A percentile compares a stretch with the other conserved stretches of the same genome.
Evolutionary conservation across 2,888 invertebrate species (phyloP).

Genomic region (Malacosoma neustria): DNA sequence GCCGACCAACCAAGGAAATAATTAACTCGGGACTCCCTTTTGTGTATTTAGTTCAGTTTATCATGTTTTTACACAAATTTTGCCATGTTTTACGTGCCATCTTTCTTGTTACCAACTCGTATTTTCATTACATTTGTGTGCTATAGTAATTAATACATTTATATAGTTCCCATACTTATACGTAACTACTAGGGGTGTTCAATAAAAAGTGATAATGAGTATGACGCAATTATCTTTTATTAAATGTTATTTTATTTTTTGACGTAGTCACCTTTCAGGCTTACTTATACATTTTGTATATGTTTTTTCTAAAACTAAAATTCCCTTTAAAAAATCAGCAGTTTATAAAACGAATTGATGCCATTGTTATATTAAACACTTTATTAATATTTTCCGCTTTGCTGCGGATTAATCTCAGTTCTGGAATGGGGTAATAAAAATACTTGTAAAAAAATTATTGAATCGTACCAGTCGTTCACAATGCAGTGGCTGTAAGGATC

Average conservation of each 20-base stretch:
- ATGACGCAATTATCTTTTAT: too few species aligned
- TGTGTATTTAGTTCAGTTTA: not conserved
- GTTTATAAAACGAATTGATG: slow-evolving; percentile 13
- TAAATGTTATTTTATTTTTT: too few species aligned
- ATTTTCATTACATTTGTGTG: too few species aligned
- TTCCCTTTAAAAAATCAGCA: not conserved
- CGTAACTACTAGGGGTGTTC: too few species aligned
- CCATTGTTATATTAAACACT: slow-evolving; percentile 47
- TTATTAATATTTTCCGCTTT: slow-evolving; percentile 60
- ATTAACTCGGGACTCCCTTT: slow-evolving; percentile 59
- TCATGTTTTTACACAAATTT: not conserved
- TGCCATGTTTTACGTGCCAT: not conserved
- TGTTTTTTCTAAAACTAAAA: too few species aligned
- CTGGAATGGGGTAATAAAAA: slow-evolving; percentile 58
- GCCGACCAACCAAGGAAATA: slow-evolving; percentile 51
- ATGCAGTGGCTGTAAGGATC: slow-evolving; percentile 47
- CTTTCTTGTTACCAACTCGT: too few species aligned
- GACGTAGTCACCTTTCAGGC: too few species aligned
- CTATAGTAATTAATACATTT: too few species aligned
- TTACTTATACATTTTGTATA: too few species aligned
- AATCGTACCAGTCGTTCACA: slow-evolving; percentile 47
- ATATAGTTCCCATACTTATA: too few species aligned
- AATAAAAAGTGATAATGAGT: too few species aligned
- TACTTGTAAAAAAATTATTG: slow-evolving; percentile 36
- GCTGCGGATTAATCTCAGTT: slow-evolving; percentile 50